Conservation (phyloP, 1,140 invertebrate genomes). For the Apis dorsata region DNA sequence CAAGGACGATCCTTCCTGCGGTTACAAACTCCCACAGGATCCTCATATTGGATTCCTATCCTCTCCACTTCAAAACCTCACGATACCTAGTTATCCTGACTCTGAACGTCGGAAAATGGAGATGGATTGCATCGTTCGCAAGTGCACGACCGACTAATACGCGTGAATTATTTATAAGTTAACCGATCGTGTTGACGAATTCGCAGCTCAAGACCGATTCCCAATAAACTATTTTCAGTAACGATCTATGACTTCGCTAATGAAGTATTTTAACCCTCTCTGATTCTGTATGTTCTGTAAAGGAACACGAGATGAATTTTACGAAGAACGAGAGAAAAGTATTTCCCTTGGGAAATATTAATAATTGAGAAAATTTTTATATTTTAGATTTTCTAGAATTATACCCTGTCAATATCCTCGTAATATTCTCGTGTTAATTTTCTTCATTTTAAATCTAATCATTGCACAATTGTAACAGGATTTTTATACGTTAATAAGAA, state of each 20-base stretch:
- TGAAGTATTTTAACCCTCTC: not conserved
- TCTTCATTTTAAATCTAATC: too few species aligned
- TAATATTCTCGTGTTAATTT: too few species aligned
- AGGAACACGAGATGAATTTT: not conserved
- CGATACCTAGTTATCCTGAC: conserved; percentile 41
- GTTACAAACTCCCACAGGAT: conserved; percentile 47
- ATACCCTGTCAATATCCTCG: too few species aligned
- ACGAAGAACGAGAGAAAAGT: not conserved
- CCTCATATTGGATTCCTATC: conserved; percentile 58
- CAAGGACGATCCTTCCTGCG: conserved; percentile 45
- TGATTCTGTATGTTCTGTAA: too few species aligned
- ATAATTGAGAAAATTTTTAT: too few species aligned
- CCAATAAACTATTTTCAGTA: not conserved
- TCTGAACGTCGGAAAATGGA: conserved; percentile 53
- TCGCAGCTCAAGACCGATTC: not conserved
- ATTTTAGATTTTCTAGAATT: too few species aligned
- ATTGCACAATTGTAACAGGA: too few species aligned
- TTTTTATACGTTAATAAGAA: not conserved
- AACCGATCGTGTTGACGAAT: not conserved
- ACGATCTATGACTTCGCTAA: not conserved
- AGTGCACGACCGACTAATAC: conserved; percentile 21
- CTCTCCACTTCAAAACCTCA: conserved; percentile 25
- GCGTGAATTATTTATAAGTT: conserved; percentile 36
- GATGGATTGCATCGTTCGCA: conserved; percentile 42
- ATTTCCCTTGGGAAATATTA: too few species aligned